Evolutionary conservation across 2,888 invertebrate species (phyloP).

Genomic region (Drosophila siamana): DNA sequence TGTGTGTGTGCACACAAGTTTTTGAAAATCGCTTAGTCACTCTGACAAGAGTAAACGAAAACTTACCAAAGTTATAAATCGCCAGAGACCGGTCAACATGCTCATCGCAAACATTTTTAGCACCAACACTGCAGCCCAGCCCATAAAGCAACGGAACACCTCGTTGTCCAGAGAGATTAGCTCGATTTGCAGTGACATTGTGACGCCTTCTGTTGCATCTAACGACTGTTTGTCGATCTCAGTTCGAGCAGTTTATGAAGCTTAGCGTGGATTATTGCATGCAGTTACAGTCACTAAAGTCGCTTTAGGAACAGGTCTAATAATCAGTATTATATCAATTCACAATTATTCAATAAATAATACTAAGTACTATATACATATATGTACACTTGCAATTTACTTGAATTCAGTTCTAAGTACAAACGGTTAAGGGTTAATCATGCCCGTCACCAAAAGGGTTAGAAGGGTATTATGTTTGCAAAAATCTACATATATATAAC

Average conservation of each 20-base stretch:
- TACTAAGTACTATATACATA: neutral
- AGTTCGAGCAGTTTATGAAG: neutral
- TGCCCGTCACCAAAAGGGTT: neutral
- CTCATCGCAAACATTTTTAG: slow-evolving; percentile 85
- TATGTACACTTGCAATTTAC: neutral
- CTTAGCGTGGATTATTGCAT: neutral
- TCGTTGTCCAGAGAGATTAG: slow-evolving; percentile 67
- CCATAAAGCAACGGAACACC: slow-evolving; percentile 83
- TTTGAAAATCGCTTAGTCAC: slow-evolving; percentile 42
- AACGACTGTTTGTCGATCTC: slow-evolving; percentile 19
- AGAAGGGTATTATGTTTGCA: neutral
- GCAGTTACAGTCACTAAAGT: neutral
- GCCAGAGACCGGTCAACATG: slow-evolving; percentile 82
- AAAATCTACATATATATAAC: no score
- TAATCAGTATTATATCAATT: neutral
- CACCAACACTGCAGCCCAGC: slow-evolving; percentile 83
- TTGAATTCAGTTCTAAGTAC: neutral
- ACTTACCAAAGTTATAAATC: slow-evolving; percentile 84
- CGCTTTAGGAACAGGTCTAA: neutral
- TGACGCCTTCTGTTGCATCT: slow-evolving; percentile 6
- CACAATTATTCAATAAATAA: neutral
- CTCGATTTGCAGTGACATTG: slow-evolving; percentile 50
- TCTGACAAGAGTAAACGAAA: slow-evolving; percentile 38
- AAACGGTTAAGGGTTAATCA: neutral
- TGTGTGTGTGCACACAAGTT: neutral